Evolutionary conservation across 2,888 invertebrate species (phyloP).

Genomic region (Muschampia plurimacula): DNA sequence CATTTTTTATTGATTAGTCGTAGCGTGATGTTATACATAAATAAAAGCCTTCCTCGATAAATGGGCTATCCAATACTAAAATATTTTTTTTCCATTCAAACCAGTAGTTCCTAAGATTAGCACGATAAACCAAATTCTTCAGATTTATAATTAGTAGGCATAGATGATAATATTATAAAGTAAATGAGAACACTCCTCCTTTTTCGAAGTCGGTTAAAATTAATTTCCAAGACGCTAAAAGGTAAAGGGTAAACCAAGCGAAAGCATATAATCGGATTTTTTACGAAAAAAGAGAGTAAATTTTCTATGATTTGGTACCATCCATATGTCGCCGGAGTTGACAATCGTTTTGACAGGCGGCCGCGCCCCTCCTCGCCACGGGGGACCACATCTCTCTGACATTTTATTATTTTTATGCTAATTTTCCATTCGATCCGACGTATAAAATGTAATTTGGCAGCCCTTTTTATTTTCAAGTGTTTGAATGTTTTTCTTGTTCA

Average conservation of each 20-base stretch:
- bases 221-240: no score
- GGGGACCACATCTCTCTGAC: slow-evolving; percentile 66
- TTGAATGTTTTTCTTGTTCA: slow-evolving; percentile 43
- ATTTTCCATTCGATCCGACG: slow-evolving; percentile 62
- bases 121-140: no score
- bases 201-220: no score
- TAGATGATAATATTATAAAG: no score
- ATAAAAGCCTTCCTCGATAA: no score
- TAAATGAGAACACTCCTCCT: no score
- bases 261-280: neutral
- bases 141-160: no score
- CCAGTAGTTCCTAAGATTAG: no score
- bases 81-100: no score
- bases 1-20: no score
- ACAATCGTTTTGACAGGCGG: slow-evolving; percentile 71
- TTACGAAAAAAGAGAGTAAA: slow-evolving; percentile 12
- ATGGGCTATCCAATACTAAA: no score
- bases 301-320: slow-evolving; percentile 47
- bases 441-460: slow-evolving; percentile 63
- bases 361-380: slow-evolving; percentile 55
- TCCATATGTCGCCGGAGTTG: slow-evolving; percentile 57
- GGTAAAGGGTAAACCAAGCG: neutral
- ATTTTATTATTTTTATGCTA: slow-evolving; percentile 81
- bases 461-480: slow-evolving; percentile 46
- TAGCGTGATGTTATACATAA: no score